phyloP scores from a whole-genome alignment of 2,888 invertebrate species.

The Zhuqinia jingwanae region DNA sequence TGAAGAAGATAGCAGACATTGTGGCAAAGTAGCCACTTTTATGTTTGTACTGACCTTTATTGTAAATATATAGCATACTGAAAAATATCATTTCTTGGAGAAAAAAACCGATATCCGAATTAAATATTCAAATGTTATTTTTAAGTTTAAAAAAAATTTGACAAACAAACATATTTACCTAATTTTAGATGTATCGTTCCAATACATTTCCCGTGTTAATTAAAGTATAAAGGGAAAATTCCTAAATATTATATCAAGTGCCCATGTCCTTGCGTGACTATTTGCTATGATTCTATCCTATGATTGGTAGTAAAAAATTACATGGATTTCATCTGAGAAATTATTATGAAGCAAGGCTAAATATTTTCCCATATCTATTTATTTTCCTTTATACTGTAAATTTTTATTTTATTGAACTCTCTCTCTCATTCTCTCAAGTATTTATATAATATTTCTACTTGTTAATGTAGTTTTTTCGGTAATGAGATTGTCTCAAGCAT shows the following conservation, averaged over 20 bases:
- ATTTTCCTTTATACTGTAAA: too few relatives aligned
- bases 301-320: too few relatives aligned
- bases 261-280: too few relatives aligned
- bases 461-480: conserved; percentile 29
- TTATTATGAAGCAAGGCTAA: too few relatives aligned
- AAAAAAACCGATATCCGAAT: not conserved
- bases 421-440: not conserved
- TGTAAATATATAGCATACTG: conserved; percentile 18
- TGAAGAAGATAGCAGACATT: too few relatives aligned
- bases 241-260: not conserved
- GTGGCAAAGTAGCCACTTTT: too few relatives aligned
- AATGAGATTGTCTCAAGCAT: conserved; percentile 43
- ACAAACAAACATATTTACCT: not conserved
- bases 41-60: conserved; percentile 22
- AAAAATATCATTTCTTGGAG: not conserved
- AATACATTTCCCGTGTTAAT: too few relatives aligned
- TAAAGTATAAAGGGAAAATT: not conserved
- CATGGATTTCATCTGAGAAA: too few relatives aligned
- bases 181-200: too few relatives aligned
- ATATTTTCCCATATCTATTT: too few relatives aligned
- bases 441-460: not conserved
- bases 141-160: not conserved
- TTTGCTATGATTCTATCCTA: too few relatives aligned
- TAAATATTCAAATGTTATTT: not conserved
- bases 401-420: too few relatives aligned